Conservation (phyloP, 2,113 vertebrate genomes). For the Menura novaehollandiae region DNA sequence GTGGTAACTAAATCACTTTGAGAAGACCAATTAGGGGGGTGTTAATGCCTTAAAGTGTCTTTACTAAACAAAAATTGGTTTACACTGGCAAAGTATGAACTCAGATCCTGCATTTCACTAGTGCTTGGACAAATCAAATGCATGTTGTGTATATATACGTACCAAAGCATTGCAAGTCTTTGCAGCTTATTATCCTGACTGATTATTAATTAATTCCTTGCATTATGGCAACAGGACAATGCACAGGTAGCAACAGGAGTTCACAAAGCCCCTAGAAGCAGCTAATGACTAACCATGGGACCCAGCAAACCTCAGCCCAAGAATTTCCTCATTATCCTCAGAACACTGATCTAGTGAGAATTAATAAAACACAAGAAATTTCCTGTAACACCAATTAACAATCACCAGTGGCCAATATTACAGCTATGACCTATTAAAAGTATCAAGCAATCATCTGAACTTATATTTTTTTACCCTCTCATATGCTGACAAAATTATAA, state of each 20-base stretch:
- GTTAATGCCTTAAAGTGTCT: background rate
- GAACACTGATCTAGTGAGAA: background rate
- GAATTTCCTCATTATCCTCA: background rate
- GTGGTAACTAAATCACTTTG: too few species aligned
- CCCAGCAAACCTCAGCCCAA: background rate
- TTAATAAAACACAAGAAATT: background rate
- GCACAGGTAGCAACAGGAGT: background rate
- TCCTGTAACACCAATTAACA: background rate
- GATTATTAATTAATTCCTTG: background rate
- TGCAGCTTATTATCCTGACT: background rate
- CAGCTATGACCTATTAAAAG: background rate
- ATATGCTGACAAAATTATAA: background rate
- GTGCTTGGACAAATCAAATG: background rate
- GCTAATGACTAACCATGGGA: background rate
- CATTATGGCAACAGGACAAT: background rate
- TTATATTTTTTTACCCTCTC: background rate
- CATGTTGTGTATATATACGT: rapidly evolving
- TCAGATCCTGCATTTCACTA: background rate
- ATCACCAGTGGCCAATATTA: background rate
- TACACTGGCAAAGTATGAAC: background rate
- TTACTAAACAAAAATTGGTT: background rate
- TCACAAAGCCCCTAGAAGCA: background rate
- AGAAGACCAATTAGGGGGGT: background rate
- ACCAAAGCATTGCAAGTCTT: background rate
- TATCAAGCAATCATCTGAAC: background rate